Evolutionary conservation across 2,113 vertebrate species (phyloP).

Genomic region (Rallus limicola): DNA sequence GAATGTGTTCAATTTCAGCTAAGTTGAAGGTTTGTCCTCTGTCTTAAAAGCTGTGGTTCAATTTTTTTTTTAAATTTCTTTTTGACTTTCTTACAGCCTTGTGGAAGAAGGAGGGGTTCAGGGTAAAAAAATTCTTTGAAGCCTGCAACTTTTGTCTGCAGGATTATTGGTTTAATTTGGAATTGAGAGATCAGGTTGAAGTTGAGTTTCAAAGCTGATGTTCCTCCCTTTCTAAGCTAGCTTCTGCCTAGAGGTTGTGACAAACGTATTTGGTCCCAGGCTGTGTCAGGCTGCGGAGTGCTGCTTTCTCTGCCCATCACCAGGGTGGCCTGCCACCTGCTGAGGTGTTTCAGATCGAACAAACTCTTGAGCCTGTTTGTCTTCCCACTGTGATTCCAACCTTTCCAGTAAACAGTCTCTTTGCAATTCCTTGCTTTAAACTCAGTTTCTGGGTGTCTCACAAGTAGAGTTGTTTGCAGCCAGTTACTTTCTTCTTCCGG

Average conservation of each 20-base stretch:
- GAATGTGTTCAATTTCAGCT: background rate
- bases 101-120: background rate
- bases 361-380: background rate
- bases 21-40: background rate
- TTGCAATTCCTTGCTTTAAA: background rate
- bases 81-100: background rate
- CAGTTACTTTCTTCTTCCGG: background rate
- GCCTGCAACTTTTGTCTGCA: background rate
- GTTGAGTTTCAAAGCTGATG: background rate
- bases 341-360: background rate
- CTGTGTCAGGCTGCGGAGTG: background rate
- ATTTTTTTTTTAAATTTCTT: background rate
- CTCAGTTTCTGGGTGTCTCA: background rate
- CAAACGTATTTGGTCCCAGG: background rate
- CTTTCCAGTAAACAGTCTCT: background rate
- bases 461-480: background rate
- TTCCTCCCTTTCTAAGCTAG: background rate
- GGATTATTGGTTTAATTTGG: background rate
- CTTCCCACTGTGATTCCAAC: background rate
- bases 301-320: accelerated
- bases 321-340: background rate
- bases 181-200: background rate
- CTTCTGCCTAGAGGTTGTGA: background rate
- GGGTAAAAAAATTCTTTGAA: background rate
- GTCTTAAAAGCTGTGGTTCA: background rate